Base-by-base conservation (phyloP, 2,888 invertebrate genomes). In the Teleogryllus oceanicus region DNA sequence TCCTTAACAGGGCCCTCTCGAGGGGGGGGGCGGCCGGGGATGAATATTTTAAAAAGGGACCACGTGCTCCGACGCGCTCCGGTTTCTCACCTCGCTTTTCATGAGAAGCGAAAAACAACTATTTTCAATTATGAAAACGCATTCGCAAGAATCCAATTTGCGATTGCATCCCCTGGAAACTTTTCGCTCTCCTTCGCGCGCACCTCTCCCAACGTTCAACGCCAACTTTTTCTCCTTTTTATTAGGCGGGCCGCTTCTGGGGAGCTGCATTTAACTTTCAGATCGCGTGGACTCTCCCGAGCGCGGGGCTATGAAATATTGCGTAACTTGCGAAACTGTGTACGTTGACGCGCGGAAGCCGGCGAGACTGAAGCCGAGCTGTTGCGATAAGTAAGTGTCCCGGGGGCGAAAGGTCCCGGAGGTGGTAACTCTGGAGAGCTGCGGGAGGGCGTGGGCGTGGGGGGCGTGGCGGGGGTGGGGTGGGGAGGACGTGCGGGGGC, bases 141-240 rank as follows among this genome's bases (percentile, higher is more conserved):
- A n/a, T 62, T 62, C 62, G n/a, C 62, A 62, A 62, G 62, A 62
- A 62, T n/a, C n/a, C 62, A 62, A 62, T 62, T 62, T 62, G 62
- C 62, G 62, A 62, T 62, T 18, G 13, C 62, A 62, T n/a, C 62
- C 62, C 62, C 3, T 11, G 62, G 13, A 13, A 18, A 62, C 11
- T 62, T 62, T 62, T 18, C 62, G 13, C 62, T 62, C 13, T n/a
- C n/a, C n/a, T 62, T 62, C 62, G 4, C 62, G n/a, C 62, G 16
- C n/a, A 18, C n/a, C 62, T 13, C n/a, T n/a, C n/a, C 62, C n/a
- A 18, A 4, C 62, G n/a, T 62, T 62, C n/a, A 13, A 4, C n/a
- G 13, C 62, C 4, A 18, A 18, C 62, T 62, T 62, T 62, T 62
- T 62, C n/a, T 62, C 62, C 5, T 62, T 62, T 12, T 62, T 62